Evolutionary conservation across 2,113 vertebrate genomes (phyloP), one percentile per base, ranked within the genome.

Genomic region (Trematocara nigrifrons): DNA sequence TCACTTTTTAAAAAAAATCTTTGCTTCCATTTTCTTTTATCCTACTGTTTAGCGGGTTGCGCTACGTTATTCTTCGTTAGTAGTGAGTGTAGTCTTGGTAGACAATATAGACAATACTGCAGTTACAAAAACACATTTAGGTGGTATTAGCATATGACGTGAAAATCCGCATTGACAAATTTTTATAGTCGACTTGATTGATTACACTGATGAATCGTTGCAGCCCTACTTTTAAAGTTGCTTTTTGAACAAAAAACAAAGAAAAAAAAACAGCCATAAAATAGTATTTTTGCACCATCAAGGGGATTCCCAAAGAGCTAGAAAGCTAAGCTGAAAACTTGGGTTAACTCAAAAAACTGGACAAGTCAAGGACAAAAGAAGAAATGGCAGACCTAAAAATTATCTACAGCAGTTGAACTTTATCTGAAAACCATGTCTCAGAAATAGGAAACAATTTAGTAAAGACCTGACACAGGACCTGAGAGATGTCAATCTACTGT

Each of bases 31-130:
- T 42, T 71, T 42, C 38, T 45, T 71, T 71, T 22, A 22, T 45
- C 64, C 7, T 22, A 9, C 12, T 71, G 3, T 69, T 66, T 69
- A 3, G 6, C 0, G 0, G 9, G 18, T 69, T 1, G 1, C 0
- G 1, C 6, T 13, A 69, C 0, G 3, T 69, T 69, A 40, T 69
- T 42, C 61, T 69, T 42, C n/a, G 6, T 40, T 40, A 69, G 35
- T 38, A 7, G 6, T 64, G 33, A 64, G 33, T 12, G 33, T 18
- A 64, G 64, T 69, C 35, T 42, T 69, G n/a, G 35, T 7, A 69
- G 35, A 69, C n/a, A 13, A 42, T 6, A 22, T 13, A 42, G 4
- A 20, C 35, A 40, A 69, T 4, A 69, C 64, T 69, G 64, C 20
- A 12, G 61, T 66, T 38, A 66, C 18, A 66, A 66, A 66, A 66